These are phyloP conservation scores for Pheosia gnoma DNA, from an alignment of 2,888 invertebrate genomes.

Conservation along the genomic window DNA sequence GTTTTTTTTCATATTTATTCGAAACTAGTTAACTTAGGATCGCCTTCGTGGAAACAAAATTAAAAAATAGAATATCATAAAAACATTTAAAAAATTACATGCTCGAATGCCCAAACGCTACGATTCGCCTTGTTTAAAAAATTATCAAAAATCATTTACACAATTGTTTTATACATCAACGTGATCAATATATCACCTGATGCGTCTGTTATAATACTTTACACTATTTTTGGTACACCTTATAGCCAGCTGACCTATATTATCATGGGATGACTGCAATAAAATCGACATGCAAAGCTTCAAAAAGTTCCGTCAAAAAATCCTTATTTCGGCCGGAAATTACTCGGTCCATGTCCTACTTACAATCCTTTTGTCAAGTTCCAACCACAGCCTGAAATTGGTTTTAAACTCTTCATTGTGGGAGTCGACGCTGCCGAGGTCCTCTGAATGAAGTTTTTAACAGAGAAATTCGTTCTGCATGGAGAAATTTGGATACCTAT, in stretches of 20 bases:
- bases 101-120: too few species aligned
- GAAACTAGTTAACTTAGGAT: too few species aligned
- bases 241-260: background rate
- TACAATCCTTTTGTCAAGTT: background rate
- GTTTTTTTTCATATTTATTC: too few species aligned
- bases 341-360: conserved; percentile 1
- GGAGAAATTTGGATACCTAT: background rate
- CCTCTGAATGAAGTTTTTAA: background rate
- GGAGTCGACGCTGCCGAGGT: background rate
- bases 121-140: too few species aligned
- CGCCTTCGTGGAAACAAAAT: too few species aligned
- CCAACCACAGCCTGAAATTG: background rate
- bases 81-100: too few species aligned
- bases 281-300: background rate
- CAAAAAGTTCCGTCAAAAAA: background rate
- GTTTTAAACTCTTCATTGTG: conserved; percentile 1
- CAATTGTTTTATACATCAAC: too few species aligned
- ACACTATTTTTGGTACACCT: too few species aligned
- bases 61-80: too few species aligned
- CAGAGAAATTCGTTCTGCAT: background rate
- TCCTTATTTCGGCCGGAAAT: background rate
- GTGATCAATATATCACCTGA: too few species aligned
- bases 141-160: too few species aligned
- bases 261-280: background rate
- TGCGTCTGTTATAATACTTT: too few species aligned